These are phyloP conservation scores for Heliconius melpomene DNA, from an alignment of 1,140 invertebrate genomes.

Conservation along the genomic window DNA sequence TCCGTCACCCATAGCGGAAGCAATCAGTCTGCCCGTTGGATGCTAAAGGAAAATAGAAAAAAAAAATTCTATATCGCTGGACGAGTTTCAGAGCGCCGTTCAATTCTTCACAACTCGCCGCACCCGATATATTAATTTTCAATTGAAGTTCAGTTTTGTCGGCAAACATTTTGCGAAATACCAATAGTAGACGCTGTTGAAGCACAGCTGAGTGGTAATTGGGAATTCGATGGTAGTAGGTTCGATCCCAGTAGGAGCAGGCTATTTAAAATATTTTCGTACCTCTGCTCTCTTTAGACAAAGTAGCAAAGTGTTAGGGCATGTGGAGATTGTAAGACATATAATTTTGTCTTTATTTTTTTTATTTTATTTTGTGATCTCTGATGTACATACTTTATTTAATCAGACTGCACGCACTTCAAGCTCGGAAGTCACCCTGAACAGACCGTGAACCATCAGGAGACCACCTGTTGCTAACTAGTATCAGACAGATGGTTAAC, in stretches of 20 bases:
- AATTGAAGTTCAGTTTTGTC: conserved; percentile 13
- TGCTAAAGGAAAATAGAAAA: conserved; percentile 12
- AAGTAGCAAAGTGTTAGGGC: too few species aligned
- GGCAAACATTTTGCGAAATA: conserved; percentile 10
- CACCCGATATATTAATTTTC: conserved; percentile 9
- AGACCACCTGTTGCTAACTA: too few species aligned
- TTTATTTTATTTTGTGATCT: too few species aligned
- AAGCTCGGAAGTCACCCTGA: too few species aligned
- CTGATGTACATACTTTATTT: too few species aligned
- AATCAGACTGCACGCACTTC: too few species aligned
- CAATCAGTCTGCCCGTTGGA: conserved; percentile 20
- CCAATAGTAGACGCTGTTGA: neutral
- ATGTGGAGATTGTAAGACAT: too few species aligned
- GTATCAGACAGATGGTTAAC: too few species aligned
- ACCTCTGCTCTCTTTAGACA: too few species aligned
- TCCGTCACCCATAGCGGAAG: conserved; percentile 18
- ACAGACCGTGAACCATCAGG: too few species aligned
- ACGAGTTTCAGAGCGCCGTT: conserved; percentile 7
- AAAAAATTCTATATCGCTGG: conserved; percentile 7
- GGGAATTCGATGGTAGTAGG: neutral
- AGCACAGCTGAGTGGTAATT: neutral
- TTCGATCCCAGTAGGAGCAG: neutral
- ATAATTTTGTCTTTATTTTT: too few species aligned
- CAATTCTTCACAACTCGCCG: conserved; percentile 13
- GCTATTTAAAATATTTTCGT: too few species aligned